These are phyloP conservation scores for Trididemnum nubilum DNA, from an alignment of 23 tunicate species.

Conservation along the genomic window DNA sequence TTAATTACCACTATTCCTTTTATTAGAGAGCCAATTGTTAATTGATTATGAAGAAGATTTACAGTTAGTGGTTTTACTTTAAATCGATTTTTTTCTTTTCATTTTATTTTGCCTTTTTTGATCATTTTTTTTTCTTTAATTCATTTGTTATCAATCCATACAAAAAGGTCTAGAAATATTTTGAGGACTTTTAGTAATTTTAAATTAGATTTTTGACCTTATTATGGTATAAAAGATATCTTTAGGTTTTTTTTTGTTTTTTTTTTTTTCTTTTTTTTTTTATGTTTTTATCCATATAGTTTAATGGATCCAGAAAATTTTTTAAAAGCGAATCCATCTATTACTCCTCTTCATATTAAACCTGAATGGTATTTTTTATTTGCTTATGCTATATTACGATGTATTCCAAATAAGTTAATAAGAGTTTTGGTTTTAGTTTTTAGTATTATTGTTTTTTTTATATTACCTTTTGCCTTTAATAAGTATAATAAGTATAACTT, in stretches of 20 bases:
- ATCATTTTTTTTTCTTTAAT: background rate
- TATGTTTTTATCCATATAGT: background rate
- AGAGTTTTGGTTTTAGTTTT: slow-evolving; percentile 1
- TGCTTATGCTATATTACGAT: slow-evolving; percentile 39
- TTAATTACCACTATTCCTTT: slow-evolving; percentile 9
- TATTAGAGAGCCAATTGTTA: slow-evolving; percentile 4
- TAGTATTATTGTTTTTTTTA: slow-evolving; percentile 7
- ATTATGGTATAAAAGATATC: slow-evolving; percentile 29
- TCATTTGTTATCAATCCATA: slow-evolving; percentile 27
- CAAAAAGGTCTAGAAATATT: slow-evolving; percentile 3
- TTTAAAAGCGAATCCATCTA: slow-evolving; percentile 22
- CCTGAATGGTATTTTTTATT: slow-evolving; percentile 49
- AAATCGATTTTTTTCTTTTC: slow-evolving; percentile 38
- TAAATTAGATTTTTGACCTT: slow-evolving; percentile 40
- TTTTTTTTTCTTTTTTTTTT: background rate
- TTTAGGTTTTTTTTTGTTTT: slow-evolving; percentile 5
- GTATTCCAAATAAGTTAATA: slow-evolving; percentile 29
- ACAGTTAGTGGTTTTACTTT: slow-evolving; percentile 5
- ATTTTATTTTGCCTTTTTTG: slow-evolving; percentile 26
- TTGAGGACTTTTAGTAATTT: background rate
- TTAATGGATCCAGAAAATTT: slow-evolving; percentile 32
- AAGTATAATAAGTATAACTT: background rate
- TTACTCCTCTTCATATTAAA: slow-evolving; percentile 38
- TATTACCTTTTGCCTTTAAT: background rate
- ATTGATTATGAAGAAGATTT: slow-evolving; percentile 26